Evolutionary conservation across 2,888 invertebrate species (phyloP), one percentile per base, ranked within the genome.

Genomic region (Julus scandinavius): DNA sequence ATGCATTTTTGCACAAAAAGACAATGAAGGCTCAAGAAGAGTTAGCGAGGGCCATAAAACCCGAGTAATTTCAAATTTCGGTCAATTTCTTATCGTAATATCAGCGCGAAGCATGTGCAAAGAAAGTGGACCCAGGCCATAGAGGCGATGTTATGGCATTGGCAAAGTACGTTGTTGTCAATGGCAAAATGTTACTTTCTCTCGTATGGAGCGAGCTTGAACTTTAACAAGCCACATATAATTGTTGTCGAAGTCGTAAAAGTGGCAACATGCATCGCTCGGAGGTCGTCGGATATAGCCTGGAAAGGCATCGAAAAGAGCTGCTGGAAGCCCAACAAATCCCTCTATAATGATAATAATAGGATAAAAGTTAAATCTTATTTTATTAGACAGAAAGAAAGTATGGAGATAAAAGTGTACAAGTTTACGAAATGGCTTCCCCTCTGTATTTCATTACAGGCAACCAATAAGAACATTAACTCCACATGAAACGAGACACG

Each of bases 81-180:
- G 49, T 85, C 85, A 85, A 85, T 85, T 45, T 85, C 85, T 85
- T 85, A 85, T 85, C 85, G 50, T 45, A 45, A 80, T 80, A 80
- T 38, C 38, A 38, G 80, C 63, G 63, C 63, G 20, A 20, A 13
- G 38, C 80, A 80, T 80, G 80, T 80, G 80, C 80, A 11, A 80
- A 80, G 38, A 38, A 80, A 80, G 38, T 80, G 80, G 38, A 80
- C 80, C 1, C 1, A 20, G 80, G 80, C 80, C 80, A 80, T 38
- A 38, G 80, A 80, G 38, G n/a, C 20, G 80, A 80, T 80, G 80
- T 80, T 80, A 80, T 38, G 80, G 20, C 80, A 15, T 29, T 80
- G 72, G 72, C 20, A n/a, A 45, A 72, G 72, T 29, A 72, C 20
- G 20, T 72, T 29, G 72, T 72, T 72, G 72, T 6, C 72, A 29